phyloP scores from a whole-genome alignment of 2,797 vertebrate genomes.

The Artibeus jamaicensis region DNA sequence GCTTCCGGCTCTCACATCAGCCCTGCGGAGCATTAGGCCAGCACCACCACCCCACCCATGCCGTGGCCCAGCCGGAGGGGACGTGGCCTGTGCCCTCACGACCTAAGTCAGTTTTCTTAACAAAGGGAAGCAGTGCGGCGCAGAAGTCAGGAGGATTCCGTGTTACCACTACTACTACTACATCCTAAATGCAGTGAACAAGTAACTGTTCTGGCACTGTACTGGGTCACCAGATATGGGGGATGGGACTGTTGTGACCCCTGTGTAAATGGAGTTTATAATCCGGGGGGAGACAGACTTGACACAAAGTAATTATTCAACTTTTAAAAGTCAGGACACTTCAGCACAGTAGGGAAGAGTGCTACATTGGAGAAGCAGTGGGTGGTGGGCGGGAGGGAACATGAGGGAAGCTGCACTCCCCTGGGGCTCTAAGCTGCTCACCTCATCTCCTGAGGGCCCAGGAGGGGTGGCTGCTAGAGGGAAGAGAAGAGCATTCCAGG shows the following conservation, averaged over 20 bases:
- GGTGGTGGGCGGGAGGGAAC: background rate
- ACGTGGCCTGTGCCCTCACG: background rate
- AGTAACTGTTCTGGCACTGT: background rate
- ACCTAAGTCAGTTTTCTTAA: background rate
- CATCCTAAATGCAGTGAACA: background rate
- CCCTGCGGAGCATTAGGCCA: background rate
- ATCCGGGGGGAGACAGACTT: background rate
- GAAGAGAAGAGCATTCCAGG: background rate
- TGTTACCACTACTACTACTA: background rate
- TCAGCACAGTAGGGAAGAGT: background rate
- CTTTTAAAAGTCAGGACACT: background rate
- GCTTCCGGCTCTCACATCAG: background rate
- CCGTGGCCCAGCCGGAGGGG: background rate
- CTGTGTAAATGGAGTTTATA: background rate
- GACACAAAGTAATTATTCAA: background rate
- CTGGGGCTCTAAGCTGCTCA: background rate
- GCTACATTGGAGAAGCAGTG: background rate
- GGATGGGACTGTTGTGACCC: background rate
- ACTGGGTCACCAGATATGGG: background rate
- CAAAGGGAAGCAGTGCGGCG: background rate
- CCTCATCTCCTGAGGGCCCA: background rate
- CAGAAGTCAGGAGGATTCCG: background rate
- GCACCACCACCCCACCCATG: background rate
- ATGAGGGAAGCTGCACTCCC: background rate
- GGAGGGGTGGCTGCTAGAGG: background rate